Evolutionary conservation across 2,888 invertebrate genomes (phyloP), one percentile per base, ranked within the genome.

Genomic region (Limnephilus marmoratus): DNA sequence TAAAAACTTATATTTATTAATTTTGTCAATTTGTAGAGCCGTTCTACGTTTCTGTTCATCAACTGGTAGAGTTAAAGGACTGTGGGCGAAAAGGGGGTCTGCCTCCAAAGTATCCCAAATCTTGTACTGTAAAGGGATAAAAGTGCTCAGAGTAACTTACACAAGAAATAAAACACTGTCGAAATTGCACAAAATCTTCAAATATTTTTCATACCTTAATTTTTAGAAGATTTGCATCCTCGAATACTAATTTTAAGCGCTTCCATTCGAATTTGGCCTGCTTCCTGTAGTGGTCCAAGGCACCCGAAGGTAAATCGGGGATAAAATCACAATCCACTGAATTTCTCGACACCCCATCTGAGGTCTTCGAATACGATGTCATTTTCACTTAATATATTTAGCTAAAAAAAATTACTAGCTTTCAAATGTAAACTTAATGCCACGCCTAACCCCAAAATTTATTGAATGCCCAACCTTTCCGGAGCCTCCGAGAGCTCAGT

Each of bases 201-300:
- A 41, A 34, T 2, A n/a, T 68, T 2, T 41, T n/a, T 18, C 95
- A 95, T 95, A 99, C 99, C 97, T 98, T 98, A 93, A 97, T 97
- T 94, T 97, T 96, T 68, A 99, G 95, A 93, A 97, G 96, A 90
- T 98, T 97, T 91, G 96, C 95, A 94, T 98, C 97, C 95, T 98
- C 98, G 93, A 99, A 96, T 91, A 98, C 97, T 85, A 98, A 94
- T 94, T 98, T 98, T 95, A 99, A 96, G 93, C 97, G 96, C 95
- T 98, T 98, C 98, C 99, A 99, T 95, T 98, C 97, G 94, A 99
- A 99, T 29, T 97, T 97, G 1, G 98, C 97, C 94, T 96, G 97
- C 94, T 97, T 97, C 94, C 99, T 97, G 95, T 98, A 99, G 0
- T 94, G 95, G 94, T 98, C 98, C 94, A 99, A 95, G 12, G 99